phyloP scores from a whole-genome alignment of 2,888 invertebrate species.

The Ischnura elegans region DNA sequence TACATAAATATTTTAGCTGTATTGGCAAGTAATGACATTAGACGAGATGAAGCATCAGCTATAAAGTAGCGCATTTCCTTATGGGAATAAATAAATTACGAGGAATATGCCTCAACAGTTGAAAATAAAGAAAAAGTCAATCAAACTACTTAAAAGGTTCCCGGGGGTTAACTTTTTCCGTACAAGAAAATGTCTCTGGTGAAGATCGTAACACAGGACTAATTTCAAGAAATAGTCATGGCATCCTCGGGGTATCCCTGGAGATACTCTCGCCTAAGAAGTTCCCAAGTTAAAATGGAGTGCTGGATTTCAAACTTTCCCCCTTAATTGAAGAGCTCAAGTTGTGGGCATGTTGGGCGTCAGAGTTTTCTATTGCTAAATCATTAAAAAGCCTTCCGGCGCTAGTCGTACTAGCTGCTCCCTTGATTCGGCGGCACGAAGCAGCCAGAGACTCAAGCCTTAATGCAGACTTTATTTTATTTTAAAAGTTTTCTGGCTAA shows the following conservation, averaged over 20 bases:
- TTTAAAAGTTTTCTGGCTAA: too few species aligned
- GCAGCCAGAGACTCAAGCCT: neutral
- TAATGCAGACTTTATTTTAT: too few species aligned
- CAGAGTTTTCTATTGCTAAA: neutral
- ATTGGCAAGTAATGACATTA: too few species aligned
- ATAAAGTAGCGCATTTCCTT: too few species aligned
- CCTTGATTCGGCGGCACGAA: neutral
- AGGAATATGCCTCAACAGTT: neutral
- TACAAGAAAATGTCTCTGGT: neutral
- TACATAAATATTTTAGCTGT: too few species aligned
- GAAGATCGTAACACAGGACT: neutral
- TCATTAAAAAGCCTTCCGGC: neutral
- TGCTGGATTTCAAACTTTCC: neutral
- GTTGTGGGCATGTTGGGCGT: neutral
- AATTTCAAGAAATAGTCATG: neutral
- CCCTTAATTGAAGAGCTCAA: neutral
- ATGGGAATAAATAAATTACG: too few species aligned
- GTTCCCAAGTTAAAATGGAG: neutral
- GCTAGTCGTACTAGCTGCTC: neutral
- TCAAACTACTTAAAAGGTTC: neutral
- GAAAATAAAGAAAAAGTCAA: neutral
- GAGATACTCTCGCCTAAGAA: neutral
- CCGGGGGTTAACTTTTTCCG: neutral
- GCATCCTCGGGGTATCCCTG: neutral
- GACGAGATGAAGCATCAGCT: too few species aligned